Conservation (phyloP, 2,797 vertebrate species). For the Parauchenoglanis punctatus region DNA sequence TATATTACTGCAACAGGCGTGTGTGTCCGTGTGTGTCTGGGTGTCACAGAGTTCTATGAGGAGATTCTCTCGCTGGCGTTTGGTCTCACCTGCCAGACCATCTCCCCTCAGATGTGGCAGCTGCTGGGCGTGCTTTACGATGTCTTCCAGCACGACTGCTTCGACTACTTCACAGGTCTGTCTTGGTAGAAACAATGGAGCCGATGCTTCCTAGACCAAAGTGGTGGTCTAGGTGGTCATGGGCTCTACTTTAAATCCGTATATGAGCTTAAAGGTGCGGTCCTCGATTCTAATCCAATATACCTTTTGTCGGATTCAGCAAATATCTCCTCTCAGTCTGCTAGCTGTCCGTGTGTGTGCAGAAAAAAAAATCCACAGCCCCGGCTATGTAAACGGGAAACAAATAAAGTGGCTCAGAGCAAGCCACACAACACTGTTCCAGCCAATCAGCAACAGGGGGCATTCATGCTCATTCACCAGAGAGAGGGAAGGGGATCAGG, state of each 20-base stretch:
- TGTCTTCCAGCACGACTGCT: slow-evolving; percentile 94
- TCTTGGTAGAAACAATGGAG: neutral
- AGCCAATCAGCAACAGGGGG: too few relatives aligned
- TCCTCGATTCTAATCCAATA: too few relatives aligned
- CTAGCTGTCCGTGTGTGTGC: too few relatives aligned
- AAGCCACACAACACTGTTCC: too few relatives aligned
- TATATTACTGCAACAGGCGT: neutral
- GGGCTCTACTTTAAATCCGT: neutral
- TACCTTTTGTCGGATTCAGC: too few relatives aligned
- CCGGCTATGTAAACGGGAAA: too few relatives aligned
- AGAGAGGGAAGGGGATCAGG: too few relatives aligned
- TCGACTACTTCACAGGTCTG: slow-evolving; percentile 94
- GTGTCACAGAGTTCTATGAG: slow-evolving; percentile 91
- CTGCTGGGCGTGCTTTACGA: slow-evolving; percentile 90
- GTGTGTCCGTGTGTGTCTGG: neutral
- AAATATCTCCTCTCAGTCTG: too few relatives aligned
- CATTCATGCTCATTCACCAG: too few relatives aligned
- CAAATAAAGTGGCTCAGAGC: too few relatives aligned
- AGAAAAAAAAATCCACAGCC: too few relatives aligned
- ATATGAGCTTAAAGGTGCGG: neutral
- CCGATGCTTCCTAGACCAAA: neutral
- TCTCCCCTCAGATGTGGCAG: slow-evolving; percentile 98
- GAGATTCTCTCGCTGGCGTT: slow-evolving; percentile 95
- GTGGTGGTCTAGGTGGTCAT: neutral
- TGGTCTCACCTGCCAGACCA: slow-evolving; percentile 90